Evolutionary conservation across 2,888 invertebrate species (phyloP).

Genomic region (Sceliomorpha sp.): DNA sequence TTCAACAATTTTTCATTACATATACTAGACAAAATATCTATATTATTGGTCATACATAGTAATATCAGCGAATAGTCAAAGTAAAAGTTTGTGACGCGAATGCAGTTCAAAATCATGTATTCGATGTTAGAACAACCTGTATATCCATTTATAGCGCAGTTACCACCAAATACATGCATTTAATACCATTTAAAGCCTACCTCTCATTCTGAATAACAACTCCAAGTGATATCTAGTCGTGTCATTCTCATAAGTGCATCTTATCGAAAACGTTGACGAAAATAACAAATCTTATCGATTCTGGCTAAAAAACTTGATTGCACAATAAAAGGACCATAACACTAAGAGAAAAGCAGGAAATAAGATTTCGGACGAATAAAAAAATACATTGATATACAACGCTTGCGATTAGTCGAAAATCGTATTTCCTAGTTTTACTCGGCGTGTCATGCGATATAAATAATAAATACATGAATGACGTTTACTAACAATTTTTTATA

Average conservation of each 20-base stretch:
- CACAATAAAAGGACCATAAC: constrained; percentile 24
- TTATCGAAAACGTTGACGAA: constrained; percentile 9
- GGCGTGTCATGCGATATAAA: too few relatives aligned
- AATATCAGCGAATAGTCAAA: too few relatives aligned
- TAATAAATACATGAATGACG: too few relatives aligned
- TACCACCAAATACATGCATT: too few relatives aligned
- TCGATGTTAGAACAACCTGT: too few relatives aligned
- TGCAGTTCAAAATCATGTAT: too few relatives aligned
- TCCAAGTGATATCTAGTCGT: constrained; percentile 5
- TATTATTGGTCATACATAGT: too few relatives aligned
- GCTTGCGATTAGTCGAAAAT: constrained; percentile 25
- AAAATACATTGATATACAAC: constrained; percentile 35
- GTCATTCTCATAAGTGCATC: constrained; percentile 29
- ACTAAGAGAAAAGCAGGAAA: constrained; percentile 27
- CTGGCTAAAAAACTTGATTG: constrained; percentile 8
- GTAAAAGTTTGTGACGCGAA: too few relatives aligned
- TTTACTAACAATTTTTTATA: too few relatives aligned
- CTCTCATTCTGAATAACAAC: background rate
- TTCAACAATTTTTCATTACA: too few relatives aligned
- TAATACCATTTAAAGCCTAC: background rate
- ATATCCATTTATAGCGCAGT: too few relatives aligned
- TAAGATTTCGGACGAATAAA: constrained; percentile 31
- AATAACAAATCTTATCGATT: background rate
- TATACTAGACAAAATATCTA: too few relatives aligned
- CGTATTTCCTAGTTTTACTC: constrained; percentile 13